These are phyloP conservation scores for Crax fasciolata DNA, from an alignment of 2,797 vertebrate species.

Conservation along the genomic window DNA sequence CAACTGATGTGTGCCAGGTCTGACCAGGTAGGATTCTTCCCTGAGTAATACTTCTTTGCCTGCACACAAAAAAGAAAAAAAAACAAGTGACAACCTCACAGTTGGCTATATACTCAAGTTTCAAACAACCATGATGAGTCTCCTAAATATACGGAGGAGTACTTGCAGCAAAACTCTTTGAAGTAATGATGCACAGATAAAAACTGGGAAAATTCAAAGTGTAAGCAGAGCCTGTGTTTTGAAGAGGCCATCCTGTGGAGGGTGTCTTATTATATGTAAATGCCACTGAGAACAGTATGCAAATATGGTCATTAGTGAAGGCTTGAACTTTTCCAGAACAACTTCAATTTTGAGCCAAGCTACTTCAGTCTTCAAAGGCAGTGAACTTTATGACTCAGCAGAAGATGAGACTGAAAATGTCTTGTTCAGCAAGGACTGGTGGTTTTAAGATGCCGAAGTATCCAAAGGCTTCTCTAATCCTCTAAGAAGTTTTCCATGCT, in stretches of 20 bases:
- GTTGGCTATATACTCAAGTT: conserved; percentile 40
- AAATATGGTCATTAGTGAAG: conserved; percentile 55
- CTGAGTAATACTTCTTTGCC: conserved; percentile 27
- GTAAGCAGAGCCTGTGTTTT: conserved; percentile 37
- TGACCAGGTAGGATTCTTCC: conserved; percentile 27
- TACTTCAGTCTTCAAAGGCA: conserved; percentile 54
- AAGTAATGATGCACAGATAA: conserved; percentile 64
- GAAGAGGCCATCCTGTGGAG: conserved; percentile 30
- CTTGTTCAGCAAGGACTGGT: conserved; percentile 35
- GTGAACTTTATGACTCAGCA: conserved; percentile 55
- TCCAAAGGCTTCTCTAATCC: conserved; percentile 42
- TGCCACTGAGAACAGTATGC: conserved; percentile 27
- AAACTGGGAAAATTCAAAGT: conserved; percentile 39
- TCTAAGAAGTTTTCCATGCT: conserved; percentile 32
- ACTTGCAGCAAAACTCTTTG: conserved; percentile 34
- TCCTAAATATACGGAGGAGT: conserved; percentile 43
- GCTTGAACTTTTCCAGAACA: conserved; percentile 58
- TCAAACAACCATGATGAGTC: conserved; percentile 24
- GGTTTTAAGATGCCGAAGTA: conserved; percentile 42
- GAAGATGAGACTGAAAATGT: conserved; percentile 34
- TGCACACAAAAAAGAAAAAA: not conserved
- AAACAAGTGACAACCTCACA: conserved; percentile 24
- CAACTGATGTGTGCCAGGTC: not conserved
- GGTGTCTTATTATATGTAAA: conserved; percentile 59
- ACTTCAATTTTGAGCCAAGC: conserved; percentile 31